phyloP scores from a whole-genome alignment of 2,888 invertebrate genomes.

The Idaea dimidiata region DNA sequence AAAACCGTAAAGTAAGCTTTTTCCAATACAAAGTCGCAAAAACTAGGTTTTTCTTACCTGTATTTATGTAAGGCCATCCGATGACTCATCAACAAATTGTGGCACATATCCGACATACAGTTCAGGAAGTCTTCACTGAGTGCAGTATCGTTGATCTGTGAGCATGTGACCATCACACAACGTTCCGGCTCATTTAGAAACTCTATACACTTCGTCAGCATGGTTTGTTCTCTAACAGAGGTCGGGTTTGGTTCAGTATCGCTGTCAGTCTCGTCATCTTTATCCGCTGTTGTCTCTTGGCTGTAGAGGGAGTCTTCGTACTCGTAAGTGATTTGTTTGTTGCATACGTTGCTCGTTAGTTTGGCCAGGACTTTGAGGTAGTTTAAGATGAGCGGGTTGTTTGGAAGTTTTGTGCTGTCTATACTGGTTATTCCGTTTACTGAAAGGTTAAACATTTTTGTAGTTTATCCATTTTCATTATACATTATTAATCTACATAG shows the following conservation, averaged over 20 bases:
- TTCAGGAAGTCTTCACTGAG: conserved; percentile 81
- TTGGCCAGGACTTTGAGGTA: conserved; percentile 71
- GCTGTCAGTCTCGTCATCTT: conserved; percentile 81
- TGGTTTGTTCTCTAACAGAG: conserved; percentile 66
- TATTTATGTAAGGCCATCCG: conserved; percentile 91
- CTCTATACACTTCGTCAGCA: conserved; percentile 81
- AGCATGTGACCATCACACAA: conserved; percentile 62
- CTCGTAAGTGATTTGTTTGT: conserved; percentile 67
- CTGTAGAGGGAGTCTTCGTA: conserved; percentile 72
- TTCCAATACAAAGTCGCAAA: no score
- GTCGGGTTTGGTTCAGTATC: conserved; percentile 75
- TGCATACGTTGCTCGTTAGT: conserved; percentile 67
- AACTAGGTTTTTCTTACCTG: conserved; percentile 76
- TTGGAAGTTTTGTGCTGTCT: conserved; percentile 79
- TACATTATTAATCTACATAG: background rate
- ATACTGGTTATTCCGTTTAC: conserved; percentile 71
- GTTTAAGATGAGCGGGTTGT: conserved; percentile 66
- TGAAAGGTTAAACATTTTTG: conserved; percentile 43
- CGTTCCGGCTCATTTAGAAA: conserved; percentile 83
- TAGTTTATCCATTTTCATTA: no score
- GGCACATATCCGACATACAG: conserved; percentile 88
- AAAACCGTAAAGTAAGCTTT: no score
- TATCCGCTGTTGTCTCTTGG: conserved; percentile 71
- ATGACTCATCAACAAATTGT: conserved; percentile 90
- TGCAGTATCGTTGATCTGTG: conserved; percentile 76